phyloP scores from a whole-genome alignment of 2,113 vertebrate species.

The Proterorhinus semilunaris region DNA sequence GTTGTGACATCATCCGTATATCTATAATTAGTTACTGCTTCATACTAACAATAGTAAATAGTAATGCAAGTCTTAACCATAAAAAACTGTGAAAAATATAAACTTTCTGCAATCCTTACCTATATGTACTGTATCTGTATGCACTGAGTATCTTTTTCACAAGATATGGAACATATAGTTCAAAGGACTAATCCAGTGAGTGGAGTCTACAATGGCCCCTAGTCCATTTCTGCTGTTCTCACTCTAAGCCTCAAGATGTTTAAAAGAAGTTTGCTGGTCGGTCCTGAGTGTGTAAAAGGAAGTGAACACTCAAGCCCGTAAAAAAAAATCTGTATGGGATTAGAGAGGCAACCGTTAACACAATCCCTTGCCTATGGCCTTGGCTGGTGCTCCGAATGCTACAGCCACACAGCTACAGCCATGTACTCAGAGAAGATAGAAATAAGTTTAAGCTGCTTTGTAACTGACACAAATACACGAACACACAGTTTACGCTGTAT shows the following conservation, averaged over 20 bases:
- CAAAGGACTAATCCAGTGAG: background rate
- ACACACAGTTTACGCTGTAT: background rate
- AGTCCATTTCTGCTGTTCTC: constrained; percentile 45
- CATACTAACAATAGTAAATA: no score
- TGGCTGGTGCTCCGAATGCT: constrained; percentile 47
- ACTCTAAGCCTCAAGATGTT: constrained; percentile 51
- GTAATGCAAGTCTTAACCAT: no score
- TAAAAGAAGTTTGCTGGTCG: constrained; percentile 44
- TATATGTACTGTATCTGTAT: no score
- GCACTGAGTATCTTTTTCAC: background rate
- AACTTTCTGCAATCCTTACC: no score
- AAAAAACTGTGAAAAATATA: no score
- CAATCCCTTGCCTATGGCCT: constrained; percentile 59
- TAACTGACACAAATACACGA: constrained; percentile 15
- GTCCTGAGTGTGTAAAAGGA: constrained; percentile 42
- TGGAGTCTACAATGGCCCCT: constrained; percentile 22
- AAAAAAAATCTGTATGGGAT: constrained; percentile 60
- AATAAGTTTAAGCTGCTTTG: constrained; percentile 49
- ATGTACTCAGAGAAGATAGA: constrained; percentile 38
- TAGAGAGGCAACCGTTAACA: constrained; percentile 60
- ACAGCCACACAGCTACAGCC: constrained; percentile 25
- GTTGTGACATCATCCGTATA: no score
- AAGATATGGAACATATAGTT: background rate
- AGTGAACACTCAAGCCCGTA: constrained; percentile 20
- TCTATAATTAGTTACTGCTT: no score